A percentile compares a stretch with the other conserved stretches of the same genome.
Conservation (phyloP, 2,797 vertebrate genomes). For the Remorina albescens region DNA sequence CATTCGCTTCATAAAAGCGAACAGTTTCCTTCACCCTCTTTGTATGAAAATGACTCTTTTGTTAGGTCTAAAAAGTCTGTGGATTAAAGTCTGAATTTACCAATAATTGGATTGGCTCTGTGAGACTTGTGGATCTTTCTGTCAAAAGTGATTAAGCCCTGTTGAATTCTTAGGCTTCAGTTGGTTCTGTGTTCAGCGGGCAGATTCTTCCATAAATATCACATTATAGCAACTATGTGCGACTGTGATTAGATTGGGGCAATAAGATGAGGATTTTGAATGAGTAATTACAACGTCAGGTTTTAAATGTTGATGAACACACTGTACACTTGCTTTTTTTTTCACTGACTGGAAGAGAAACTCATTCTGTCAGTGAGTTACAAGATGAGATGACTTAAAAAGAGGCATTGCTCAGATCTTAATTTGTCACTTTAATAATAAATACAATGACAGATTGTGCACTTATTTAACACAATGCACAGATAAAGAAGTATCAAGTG, state of each 20-base stretch:
- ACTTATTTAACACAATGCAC: background rate
- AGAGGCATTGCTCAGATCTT: too few species aligned
- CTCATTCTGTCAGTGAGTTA: background rate
- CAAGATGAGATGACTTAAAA: background rate
- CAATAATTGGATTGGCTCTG: constrained; percentile 71
- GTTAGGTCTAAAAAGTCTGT: constrained; percentile 46
- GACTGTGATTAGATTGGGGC: constrained; percentile 11
- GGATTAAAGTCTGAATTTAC: constrained; percentile 62
- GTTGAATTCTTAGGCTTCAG: constrained; percentile 39
- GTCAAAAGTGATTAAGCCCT: constrained; percentile 70
- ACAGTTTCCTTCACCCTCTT: background rate
- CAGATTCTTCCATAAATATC: constrained; percentile 57
- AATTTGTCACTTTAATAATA: constrained; percentile 3
- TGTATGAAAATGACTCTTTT: constrained; percentile 16
- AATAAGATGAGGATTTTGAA: too few species aligned
- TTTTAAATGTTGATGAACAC: background rate
- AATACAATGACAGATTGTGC: background rate
- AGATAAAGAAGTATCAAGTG: background rate
- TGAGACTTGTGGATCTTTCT: constrained; percentile 64
- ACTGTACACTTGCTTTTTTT: background rate
- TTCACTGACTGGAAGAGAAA: background rate
- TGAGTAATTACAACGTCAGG: background rate
- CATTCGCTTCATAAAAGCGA: background rate
- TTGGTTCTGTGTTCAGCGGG: constrained; percentile 22
- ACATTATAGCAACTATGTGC: constrained; percentile 37